These are phyloP conservation scores for Eudemis profundana DNA, from an alignment of 2,888 invertebrate species.

Conservation along the genomic window DNA sequence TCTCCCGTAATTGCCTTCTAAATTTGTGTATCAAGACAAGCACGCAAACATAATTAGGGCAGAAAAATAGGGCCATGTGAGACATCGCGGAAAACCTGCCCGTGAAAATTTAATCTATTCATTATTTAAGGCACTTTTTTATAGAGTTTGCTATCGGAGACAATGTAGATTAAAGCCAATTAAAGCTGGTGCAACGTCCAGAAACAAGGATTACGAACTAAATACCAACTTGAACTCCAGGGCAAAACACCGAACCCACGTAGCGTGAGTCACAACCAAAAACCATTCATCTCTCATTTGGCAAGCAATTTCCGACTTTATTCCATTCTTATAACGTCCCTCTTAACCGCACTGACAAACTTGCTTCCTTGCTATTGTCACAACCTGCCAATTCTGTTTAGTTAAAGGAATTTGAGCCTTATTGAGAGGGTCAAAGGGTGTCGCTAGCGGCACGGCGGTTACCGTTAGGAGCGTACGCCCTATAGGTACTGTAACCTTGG, in stretches of 20 bases:
- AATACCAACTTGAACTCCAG: constrained; percentile 1
- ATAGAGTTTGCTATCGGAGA: too few relatives aligned
- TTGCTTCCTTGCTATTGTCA: background rate
- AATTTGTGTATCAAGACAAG: too few relatives aligned
- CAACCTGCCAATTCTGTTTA: background rate
- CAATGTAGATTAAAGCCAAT: too few relatives aligned
- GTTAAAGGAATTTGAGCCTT: background rate
- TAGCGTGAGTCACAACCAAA: constrained; percentile 6
- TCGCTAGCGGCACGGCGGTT: background rate
- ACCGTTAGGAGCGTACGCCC: constrained; percentile 37
- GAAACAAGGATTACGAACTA: constrained; percentile 5
- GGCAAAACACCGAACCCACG: constrained; percentile 13
- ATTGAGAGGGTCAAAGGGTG: background rate
- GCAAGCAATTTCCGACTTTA: background rate
- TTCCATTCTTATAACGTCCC: background rate
- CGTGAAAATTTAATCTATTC: too few relatives aligned
- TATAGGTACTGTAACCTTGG: constrained; percentile 35
- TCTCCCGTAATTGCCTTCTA: too few relatives aligned
- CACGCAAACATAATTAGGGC: too few relatives aligned
- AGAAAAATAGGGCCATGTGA: too few relatives aligned
- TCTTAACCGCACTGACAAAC: background rate
- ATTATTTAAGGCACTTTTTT: too few relatives aligned
- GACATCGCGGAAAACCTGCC: too few relatives aligned
- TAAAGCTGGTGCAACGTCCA: too few relatives aligned
- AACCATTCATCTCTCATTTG: too few relatives aligned